Base-by-base conservation (phyloP, 2,113 vertebrate genomes). In the Vidua macroura region DNA sequence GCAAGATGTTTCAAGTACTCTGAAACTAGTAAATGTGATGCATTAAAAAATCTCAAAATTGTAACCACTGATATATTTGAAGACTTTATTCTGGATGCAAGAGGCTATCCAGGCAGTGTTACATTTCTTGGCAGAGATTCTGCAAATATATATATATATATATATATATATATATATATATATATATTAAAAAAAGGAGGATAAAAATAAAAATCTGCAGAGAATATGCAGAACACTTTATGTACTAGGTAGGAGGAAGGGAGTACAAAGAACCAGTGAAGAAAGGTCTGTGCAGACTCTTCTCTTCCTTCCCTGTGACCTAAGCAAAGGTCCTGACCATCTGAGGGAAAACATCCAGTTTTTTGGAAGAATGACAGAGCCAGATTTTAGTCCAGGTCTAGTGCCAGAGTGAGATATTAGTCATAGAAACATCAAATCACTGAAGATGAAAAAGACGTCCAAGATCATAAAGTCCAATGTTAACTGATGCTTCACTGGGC, bases 351-450 rank as follows among this genome's bases (percentile, higher is more conserved):
- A 43, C 7, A 76, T 56, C 20, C 15, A 18, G 8, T n/a, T 70
- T 58, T 94, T 28, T 25, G 7, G 18, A 81, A 18, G 7, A 2
- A 5, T 22, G 52, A 24, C 1, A 70, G 25, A 81, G 30, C 3
- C 60, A 39, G 48, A 31, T 28, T 88, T 48, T n/a, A n/a, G 44
- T 48, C 11, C 21, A 79, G 9, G 13, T 41, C 31, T 56, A 31
- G 14, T 35, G 23, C 13, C 14, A 43, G 18, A 30, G 4, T 56
- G 22, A 78, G 43, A 21, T 74, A 28, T 27, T 52, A 67, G 27
- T 43, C 16, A 48, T 2, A 39, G 27, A 51, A 73, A 66, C 4
- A 39, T 44, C 0, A 0, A 76, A 43, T 18, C 14, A 31, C 2
- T 43, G 49, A 55, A 14, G 14, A 9, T 76, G 55, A 21, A 69